Conservation (phyloP, 2,113 vertebrate species). For the Circaetus gallicus region DNA sequence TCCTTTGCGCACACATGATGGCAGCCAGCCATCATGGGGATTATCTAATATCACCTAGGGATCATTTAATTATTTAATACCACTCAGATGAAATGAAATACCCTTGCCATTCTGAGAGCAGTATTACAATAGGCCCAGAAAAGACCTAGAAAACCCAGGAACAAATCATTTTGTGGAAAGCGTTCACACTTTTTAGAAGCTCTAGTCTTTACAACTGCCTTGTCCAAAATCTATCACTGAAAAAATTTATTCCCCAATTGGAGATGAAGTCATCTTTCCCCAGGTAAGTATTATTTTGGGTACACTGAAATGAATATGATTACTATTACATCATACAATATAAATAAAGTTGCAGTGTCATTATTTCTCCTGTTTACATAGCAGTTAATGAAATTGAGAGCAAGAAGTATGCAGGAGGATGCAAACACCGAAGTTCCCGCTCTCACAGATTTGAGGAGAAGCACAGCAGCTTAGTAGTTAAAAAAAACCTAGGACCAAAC, state of each 20-base stretch:
- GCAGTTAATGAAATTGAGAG: conserved; percentile 5
- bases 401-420: background rate
- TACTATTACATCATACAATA: background rate
- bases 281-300: background rate
- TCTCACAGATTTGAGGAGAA: background rate
- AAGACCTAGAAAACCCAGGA: background rate
- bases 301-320: background rate
- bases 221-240: background rate
- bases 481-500: background rate
- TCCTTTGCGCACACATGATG: background rate
- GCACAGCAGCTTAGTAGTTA: background rate
- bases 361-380: background rate
- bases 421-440: background rate
- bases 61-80: conserved; percentile 48
- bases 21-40: background rate
- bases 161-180: background rate
- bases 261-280: background rate
- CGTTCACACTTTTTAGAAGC: background rate
- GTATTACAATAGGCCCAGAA: background rate
- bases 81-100: conserved; percentile 21
- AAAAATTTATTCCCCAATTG: background rate
- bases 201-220: background rate
- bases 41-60: conserved; percentile 16
- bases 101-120: background rate
- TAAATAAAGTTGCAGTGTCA: background rate